These are phyloP conservation scores for Eulemur coronatus DNA, from an alignment of 2,797 vertebrate species.

Conservation along the genomic window DNA sequence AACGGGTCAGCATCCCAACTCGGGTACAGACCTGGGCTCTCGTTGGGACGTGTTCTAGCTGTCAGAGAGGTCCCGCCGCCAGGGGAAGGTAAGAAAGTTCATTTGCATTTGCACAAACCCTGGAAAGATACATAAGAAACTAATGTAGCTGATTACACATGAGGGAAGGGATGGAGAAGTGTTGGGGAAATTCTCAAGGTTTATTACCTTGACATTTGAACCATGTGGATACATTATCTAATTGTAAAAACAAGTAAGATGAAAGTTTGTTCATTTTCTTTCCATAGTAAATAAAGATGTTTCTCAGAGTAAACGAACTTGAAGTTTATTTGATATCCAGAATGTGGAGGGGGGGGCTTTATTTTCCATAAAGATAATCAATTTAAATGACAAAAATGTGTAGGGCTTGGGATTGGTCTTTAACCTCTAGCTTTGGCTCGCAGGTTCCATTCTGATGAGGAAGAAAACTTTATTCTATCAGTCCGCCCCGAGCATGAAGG, in stretches of 20 bases:
- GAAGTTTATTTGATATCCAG: not conserved
- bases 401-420: not conserved
- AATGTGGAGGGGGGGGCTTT: not conserved
- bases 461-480: not conserved
- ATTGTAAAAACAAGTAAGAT: constrained; percentile 36
- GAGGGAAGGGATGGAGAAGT: not conserved
- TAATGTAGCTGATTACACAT: not conserved
- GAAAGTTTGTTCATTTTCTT: not conserved
- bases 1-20: too few relatives aligned
- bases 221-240: not conserved
- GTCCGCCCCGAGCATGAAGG: not conserved
- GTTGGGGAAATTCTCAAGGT: not conserved
- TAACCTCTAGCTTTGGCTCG: not conserved
- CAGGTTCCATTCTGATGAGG: not conserved
- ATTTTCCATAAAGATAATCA: not conserved
- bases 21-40: not conserved
- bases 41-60: not conserved
- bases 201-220: not conserved
- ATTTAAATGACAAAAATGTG: not conserved
- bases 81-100: constrained; percentile 25
- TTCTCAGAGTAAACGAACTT: not conserved
- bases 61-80: not conserved
- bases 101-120: constrained; percentile 40
- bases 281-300: not conserved
- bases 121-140: not conserved